Base-by-base conservation (phyloP, 2,113 vertebrate genomes). In the Excalfactoria chinensis region DNA sequence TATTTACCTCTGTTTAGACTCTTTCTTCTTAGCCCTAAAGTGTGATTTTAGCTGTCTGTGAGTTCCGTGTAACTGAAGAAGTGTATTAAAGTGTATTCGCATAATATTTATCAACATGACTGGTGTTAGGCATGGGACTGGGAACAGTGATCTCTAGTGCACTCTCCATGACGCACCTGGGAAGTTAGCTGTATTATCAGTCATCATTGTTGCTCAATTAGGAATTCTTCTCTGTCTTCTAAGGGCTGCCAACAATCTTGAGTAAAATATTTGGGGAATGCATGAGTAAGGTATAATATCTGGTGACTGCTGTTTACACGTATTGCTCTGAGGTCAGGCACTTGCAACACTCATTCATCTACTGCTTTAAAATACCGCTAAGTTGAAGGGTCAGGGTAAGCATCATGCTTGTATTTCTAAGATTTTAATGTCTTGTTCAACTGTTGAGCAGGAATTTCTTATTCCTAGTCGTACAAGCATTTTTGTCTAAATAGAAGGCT, bases 51-150 rank as follows among this genome's bases (percentile, higher is more conserved):
- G 14, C 20, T 83, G 43, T 82, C 23, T 49, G 3, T 69, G 44
- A 56, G 25, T 82, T 34, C 23, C 12, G 44, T 4, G 4, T 32
- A 53, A 21, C 18, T 46, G 37, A 3, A 5, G 0, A 1, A 56
- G 16, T 21, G 6, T 43, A 9, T 70, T 89, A 0, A 1, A 56
- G 16, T 21, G 6, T 43, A 9, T 70, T 89, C 5, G 16, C 60
- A 7, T 7, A 12, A 37, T 26, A 16, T 59, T 67, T 71, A 37
- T 32, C 1, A 1, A 17, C 35, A 23, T 5, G 21, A 18, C 66
- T 63, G 48, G 23, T 13, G 11, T 84, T 76, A 44, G 49, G 32
- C 43, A 7, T 7, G n/a, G 11, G 26, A 85, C 11, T 21, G 17
- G 32, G 49, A 48, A 51, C 40, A 37, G 44, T 55, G 34, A 34